These are phyloP conservation scores for Drosophila sechellia DNA, from an alignment of 1,140 invertebrate genomes.

Conservation along the genomic window DNA sequence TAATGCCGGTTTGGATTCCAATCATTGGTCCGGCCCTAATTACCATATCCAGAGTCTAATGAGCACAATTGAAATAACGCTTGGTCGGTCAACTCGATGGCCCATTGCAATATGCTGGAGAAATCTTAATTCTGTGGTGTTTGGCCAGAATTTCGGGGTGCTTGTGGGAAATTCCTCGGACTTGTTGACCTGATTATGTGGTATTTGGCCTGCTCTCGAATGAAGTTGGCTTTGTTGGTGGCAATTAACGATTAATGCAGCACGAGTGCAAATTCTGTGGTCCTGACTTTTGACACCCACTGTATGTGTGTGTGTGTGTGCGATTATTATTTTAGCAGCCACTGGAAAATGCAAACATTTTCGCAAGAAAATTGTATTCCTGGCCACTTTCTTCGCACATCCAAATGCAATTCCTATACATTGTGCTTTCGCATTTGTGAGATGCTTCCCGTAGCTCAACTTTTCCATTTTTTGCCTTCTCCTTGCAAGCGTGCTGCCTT, in stretches of 20 bases:
- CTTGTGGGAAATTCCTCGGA: conserved; percentile 23
- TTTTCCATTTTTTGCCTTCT: conserved; percentile 13
- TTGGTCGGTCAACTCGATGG: conserved; percentile 8
- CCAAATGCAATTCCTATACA: conserved; percentile 36
- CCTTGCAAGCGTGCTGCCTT: conserved; percentile 27
- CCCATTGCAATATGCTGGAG: conserved; percentile 31
- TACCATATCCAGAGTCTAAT: conserved; percentile 43
- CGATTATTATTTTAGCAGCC: conserved; percentile 7
- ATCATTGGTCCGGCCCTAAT: conserved; percentile 8
- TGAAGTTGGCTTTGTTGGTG: conserved; percentile 17
- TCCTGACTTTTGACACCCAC: conserved; percentile 7
- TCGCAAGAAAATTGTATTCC: conserved; percentile 17
- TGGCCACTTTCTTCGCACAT: conserved; percentile 33
- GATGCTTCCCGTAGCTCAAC: no score
- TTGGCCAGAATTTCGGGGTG: conserved; percentile 7
- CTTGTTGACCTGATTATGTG: conserved; percentile 26
- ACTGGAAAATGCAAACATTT: conserved; percentile 8
- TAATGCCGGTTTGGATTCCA: conserved; percentile 16
- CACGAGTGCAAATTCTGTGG: conserved; percentile 17
- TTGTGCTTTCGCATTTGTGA: conserved; percentile 33
- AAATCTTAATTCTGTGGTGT: conserved; percentile 11
- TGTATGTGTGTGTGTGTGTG: neutral
- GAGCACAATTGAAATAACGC: conserved; percentile 50
- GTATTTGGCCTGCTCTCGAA: conserved; percentile 5
- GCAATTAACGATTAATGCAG: conserved; percentile 37